phyloP scores from a whole-genome alignment of 2,113 vertebrate genomes.

The Nanorana parkeri region DNA sequence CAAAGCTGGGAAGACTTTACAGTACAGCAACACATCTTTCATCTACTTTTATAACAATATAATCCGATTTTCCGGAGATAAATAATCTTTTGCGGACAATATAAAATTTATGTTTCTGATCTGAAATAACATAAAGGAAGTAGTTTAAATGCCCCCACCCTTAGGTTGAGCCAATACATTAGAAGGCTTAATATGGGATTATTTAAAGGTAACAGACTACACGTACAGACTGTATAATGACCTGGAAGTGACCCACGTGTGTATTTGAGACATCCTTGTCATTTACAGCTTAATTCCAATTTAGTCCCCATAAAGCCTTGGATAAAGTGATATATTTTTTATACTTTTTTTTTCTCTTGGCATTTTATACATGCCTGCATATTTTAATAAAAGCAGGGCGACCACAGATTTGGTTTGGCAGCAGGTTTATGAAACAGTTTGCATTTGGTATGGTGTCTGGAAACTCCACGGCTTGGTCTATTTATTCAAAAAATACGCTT shows the following conservation, averaged over 20 bases:
- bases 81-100: constrained; percentile 55
- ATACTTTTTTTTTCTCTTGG: background rate
- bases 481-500: constrained; percentile 54
- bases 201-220: constrained; percentile 18
- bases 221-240: background rate
- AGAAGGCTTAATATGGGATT: constrained; percentile 41
- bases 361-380: constrained; percentile 53
- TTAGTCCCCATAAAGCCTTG: constrained; percentile 28
- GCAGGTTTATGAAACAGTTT: constrained; percentile 34
- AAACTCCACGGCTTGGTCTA: constrained; percentile 44
- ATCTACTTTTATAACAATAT: constrained; percentile 58
- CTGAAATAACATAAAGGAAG: constrained; percentile 49
- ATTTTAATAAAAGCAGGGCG: constrained; percentile 43
- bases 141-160: constrained; percentile 37
- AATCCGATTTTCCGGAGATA: constrained; percentile 57
- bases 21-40: constrained; percentile 58
- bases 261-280: constrained; percentile 16
- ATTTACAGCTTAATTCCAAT: constrained; percentile 15
- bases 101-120: constrained; percentile 54
- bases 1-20: constrained; percentile 59
- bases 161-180: constrained; percentile 22
- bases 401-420: constrained; percentile 52
- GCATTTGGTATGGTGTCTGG: constrained; percentile 37
- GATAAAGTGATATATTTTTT: constrained; percentile 33
- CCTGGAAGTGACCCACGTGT: background rate